Evolutionary conservation across 1,140 invertebrate species (phyloP).

Genomic region (Aphelenchoides fujianensis): DNA sequence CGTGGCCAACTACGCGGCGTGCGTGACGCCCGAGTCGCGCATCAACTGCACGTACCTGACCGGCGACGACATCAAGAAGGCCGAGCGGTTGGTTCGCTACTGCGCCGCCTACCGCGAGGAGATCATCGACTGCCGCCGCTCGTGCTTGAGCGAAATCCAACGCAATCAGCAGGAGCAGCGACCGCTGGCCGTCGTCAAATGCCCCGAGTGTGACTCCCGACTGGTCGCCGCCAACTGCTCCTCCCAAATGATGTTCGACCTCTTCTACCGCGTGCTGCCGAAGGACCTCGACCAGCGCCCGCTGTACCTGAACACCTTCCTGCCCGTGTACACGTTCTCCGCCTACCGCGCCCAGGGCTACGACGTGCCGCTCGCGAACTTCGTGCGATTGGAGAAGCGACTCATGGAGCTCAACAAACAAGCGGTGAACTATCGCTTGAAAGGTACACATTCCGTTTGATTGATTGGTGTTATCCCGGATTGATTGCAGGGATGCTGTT

Average conservation of each 20-base stretch:
- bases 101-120: slow-evolving; percentile 26
- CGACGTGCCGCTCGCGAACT: slow-evolving; percentile 24
- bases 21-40: slow-evolving; percentile 44
- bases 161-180: slow-evolving; percentile 13
- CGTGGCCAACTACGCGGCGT: slow-evolving; percentile 55
- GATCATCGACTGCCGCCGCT: slow-evolving; percentile 35
- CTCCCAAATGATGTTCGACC: slow-evolving; percentile 59
- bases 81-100: slow-evolving; percentile 8
- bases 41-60: slow-evolving; percentile 54
- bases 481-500: slow-evolving; percentile 41
- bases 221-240: slow-evolving; percentile 49
- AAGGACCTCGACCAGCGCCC: slow-evolving; percentile 43
- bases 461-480: no score
- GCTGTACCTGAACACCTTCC: slow-evolving; percentile 54
- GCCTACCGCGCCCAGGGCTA: slow-evolving; percentile 43
- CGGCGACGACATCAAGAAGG: slow-evolving; percentile 20
- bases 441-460: slow-evolving; percentile 28
- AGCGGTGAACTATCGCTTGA: slow-evolving; percentile 25
- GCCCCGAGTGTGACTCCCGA: slow-evolving; percentile 14
- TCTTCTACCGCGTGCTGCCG: slow-evolving; percentile 61
- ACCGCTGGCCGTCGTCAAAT: slow-evolving; percentile 10
- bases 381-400: slow-evolving; percentile 29
- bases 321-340: slow-evolving; percentile 54
- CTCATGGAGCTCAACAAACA: slow-evolving; percentile 11
- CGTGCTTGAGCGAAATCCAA: slow-evolving; percentile 22